Conservation (phyloP, 2,113 vertebrate species). For the Antidorcas marsupialis region DNA sequence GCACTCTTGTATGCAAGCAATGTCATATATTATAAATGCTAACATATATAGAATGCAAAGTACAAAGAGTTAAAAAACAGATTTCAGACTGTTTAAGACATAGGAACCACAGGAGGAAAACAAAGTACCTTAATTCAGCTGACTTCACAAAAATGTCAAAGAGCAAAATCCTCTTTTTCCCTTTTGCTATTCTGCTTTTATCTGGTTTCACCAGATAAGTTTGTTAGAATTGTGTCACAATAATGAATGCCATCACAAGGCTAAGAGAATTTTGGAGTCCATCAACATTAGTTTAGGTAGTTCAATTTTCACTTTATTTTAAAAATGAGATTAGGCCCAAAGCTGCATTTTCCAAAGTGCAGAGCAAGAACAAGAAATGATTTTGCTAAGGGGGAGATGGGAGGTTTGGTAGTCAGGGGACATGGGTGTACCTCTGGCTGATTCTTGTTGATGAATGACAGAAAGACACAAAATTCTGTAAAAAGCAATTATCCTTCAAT, state of each 20-base stretch:
- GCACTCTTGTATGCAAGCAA: not conserved
- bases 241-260: not conserved
- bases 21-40: not conserved
- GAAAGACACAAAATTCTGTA: not conserved
- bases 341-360: constrained; percentile 3
- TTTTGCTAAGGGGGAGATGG: not conserved
- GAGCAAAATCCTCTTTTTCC: not conserved
- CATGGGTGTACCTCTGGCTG: not conserved
- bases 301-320: not conserved
- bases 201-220: not conserved
- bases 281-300: not conserved
- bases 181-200: constrained; percentile 7
- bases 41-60: not conserved
- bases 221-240: not conserved
- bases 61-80: not conserved
- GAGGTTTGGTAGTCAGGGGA: not conserved
- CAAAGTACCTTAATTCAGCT: not conserved
- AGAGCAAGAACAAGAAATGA: not conserved
- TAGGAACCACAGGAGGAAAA: not conserved
- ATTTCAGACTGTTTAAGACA: constrained; percentile 1
- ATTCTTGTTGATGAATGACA: not conserved
- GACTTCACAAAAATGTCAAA: constrained; percentile 34
- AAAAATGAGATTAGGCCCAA: not conserved
- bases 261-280: constrained; percentile 21
- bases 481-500: not conserved